Percentiles rank a stretch among this genome's conserved stretches.
phyloP scores from a whole-genome alignment of 2,797 vertebrate genomes.

The Coregonus sp. region DNA sequence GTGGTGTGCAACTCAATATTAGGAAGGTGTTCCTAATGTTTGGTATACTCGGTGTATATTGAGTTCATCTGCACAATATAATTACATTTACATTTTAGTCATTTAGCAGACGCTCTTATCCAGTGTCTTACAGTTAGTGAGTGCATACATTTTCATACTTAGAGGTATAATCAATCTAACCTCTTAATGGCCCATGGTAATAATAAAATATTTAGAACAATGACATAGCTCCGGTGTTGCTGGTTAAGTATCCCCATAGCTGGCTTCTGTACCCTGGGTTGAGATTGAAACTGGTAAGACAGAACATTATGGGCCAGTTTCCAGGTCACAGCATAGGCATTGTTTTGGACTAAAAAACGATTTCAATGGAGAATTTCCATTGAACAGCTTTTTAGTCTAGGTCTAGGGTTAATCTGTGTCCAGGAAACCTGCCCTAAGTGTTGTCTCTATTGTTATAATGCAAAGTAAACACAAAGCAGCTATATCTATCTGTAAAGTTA shows the following conservation, averaged over 20 bases:
- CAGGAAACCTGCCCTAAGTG: not conserved
- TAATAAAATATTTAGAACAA: constrained; percentile 58
- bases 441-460: constrained; percentile 7
- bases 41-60: too few relatives aligned
- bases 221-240: not conserved
- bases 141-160: too few relatives aligned
- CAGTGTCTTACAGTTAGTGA: too few relatives aligned
- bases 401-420: not conserved
- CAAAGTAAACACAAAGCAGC: constrained; percentile 41
- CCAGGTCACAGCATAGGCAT: not conserved
- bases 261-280: not conserved
- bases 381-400: not conserved
- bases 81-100: too few relatives aligned
- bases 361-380: not conserved
- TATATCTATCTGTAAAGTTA: constrained; percentile 24
- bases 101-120: too few relatives aligned
- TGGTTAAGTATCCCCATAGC: not conserved
- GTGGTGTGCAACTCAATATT: too few relatives aligned
- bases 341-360: not conserved
- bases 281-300: not conserved
- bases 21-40: too few relatives aligned
- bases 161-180: not conserved
- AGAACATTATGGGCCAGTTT: not conserved
- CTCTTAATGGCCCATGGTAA: constrained; percentile 28
- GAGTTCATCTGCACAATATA: constrained; percentile 35